Evolutionary conservation across 2,888 invertebrate species (phyloP).

Genomic region (Drosophila rubida): DNA sequence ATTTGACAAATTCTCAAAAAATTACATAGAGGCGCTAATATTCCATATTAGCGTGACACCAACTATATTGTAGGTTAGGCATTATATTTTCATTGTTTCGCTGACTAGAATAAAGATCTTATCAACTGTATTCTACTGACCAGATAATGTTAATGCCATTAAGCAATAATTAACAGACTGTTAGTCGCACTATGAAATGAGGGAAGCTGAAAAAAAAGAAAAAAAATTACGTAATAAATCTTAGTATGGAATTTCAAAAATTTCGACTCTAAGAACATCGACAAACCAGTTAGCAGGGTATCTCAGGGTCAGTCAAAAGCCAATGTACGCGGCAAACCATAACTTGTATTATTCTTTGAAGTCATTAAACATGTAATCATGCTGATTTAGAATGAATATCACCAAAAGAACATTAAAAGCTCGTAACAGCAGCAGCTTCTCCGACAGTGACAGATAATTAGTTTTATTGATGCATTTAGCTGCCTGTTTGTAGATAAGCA

Average conservation of each 20-base stretch:
- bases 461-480: constrained; percentile 72
- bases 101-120: not conserved
- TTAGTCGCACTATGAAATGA: not conserved
- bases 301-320: constrained; percentile 1
- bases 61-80: constrained; percentile 15
- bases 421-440: constrained; percentile 23
- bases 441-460: constrained; percentile 46
- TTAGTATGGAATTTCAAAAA: not conserved
- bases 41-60: constrained; percentile 26
- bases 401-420: constrained; percentile 15
- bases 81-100: constrained; percentile 10
- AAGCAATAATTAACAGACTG: not conserved
- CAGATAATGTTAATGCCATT: constrained; percentile 9
- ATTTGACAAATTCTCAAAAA: constrained; percentile 42
- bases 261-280: not conserved
- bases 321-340: not conserved
- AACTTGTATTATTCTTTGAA: not conserved
- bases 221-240: not conserved
- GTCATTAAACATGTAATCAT: constrained; percentile 22
- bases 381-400: not conserved
- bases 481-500: constrained; percentile 63
- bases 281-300: constrained; percentile 17
- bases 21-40: constrained; percentile 47
- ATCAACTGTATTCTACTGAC: constrained; percentile 9
- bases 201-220: not conserved